A percentile compares a stretch with the other conserved stretches of the same genome.
These are phyloP conservation scores for Salticus scenicus DNA, from an alignment of 2,888 invertebrate species.

Conservation along the genomic window DNA sequence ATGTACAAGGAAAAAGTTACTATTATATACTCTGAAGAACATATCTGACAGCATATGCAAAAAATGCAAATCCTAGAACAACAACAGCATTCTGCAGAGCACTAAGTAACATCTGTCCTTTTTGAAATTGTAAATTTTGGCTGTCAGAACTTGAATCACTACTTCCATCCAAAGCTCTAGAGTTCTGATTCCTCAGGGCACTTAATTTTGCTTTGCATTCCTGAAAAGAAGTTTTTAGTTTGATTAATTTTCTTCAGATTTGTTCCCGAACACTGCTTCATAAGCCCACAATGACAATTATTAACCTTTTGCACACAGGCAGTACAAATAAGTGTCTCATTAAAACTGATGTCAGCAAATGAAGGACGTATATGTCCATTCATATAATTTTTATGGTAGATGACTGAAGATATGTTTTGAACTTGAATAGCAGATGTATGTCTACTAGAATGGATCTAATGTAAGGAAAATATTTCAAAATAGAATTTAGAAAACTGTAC, in stretches of 20 bases:
- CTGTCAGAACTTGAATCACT: slow-evolving; percentile 19
- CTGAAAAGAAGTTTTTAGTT: too few species aligned
- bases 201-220: slow-evolving; percentile 32
- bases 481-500: too few species aligned
- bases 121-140: slow-evolving; percentile 60
- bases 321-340: too few species aligned
- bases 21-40: slow-evolving; percentile 77
- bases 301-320: too few species aligned
- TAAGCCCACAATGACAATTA: neutral
- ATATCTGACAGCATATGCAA: slow-evolving; percentile 94
- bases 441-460: too few species aligned
- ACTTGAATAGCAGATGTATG: too few species aligned
- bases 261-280: neutral
- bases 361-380: too few species aligned
- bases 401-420: too few species aligned
- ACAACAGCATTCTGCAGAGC: slow-evolving; percentile 91
- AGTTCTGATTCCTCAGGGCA: slow-evolving; percentile 10
- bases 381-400: too few species aligned
- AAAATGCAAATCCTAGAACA: slow-evolving; percentile 91
- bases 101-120: slow-evolving; percentile 76
- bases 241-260: neutral
- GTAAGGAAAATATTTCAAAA: too few species aligned
- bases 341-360: too few species aligned
- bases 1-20: neutral
- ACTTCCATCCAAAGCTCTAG: slow-evolving; percentile 17